Evolutionary conservation across 2,797 vertebrate genomes (phyloP), one percentile per base, ranked within the genome.

Genomic region (Stomatorhinus walkeri): DNA sequence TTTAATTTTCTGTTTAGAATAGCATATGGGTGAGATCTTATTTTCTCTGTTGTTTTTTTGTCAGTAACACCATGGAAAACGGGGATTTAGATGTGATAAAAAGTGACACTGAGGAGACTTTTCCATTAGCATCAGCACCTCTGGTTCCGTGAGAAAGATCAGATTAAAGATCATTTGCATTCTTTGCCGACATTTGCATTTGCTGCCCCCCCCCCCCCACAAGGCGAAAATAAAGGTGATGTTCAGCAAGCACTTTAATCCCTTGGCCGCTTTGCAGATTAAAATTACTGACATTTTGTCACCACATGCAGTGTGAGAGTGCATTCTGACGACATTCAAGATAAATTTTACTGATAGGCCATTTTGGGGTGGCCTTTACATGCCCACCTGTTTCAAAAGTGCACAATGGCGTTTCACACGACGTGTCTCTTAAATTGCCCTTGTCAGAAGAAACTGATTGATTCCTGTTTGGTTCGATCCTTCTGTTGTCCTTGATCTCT

Each of bases 261-360:
- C 88, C 36, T 43, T 28, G 40, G 59, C 12, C 14, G 8, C 59
- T 7, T 8, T 5, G 19, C 40, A 46, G 52, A 87, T 86, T 54
- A 64, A 16, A 86, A 19, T 76, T 12, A 6, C 24, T 12, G 61
- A 52, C 14, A 72, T 8, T 87, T n/a, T 36, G 81, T 24, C 19
- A 68, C 46, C 19, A 4, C 56, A 43, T 79, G 36, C 36, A 54
- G 32, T 32, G 64, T 68, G 68, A 59, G 40, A 86, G 79, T 52
- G 88, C 87, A 87, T 22, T 59, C 87, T 52, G 88, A 76, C 40
- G 3, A 59, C 72, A 86, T 90, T 91, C 83, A 90, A 87, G 89
- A 89, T 90, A 89, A 76, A 89, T 89, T 88, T 46, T 68, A n/a
- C 87, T 81, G 83, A 89, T 8, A 2, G 32, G 72, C 89, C 68